Base-by-base conservation (phyloP, 2,113 vertebrate species). In the Anseranas semipalmata region DNA sequence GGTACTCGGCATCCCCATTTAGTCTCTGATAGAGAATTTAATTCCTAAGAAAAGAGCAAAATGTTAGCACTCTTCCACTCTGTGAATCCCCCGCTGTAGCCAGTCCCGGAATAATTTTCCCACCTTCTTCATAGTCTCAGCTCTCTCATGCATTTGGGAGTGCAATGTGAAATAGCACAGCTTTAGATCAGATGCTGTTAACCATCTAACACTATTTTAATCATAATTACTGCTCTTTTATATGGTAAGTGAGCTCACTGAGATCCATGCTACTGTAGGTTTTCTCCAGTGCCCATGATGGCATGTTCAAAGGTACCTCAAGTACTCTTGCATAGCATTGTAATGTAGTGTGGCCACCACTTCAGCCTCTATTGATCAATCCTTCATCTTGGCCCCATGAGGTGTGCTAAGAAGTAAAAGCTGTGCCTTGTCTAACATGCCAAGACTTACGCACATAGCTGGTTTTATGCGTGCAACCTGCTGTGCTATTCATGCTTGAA, bases 401-500 rank as follows among this genome's bases (percentile, higher is more conserved):
- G 72, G 27, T 72, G 79, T 65, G 66, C 83, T 96, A 72, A 87
- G 88, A 86, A 59, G 65, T 92, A 92, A 94, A 96, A 96, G 79
- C 92, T 94, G 85, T 72, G 90, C 72, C 82, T 87, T 93, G 82
- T 92, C 55, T 96, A 56, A 93, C 92, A 20, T 56, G 79, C 59
- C 93, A 90, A 76, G 63, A 84, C 19, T 4, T 81, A 90, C 94
- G 83, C 48, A 75, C 43, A 24, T 53, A 78, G 65, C 83, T 75
- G 41, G 35, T 65, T 96, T 95, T 93, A 92, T 86, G 86, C 88
- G 73, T 90, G 84, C 82, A 91, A 66, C 94, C 84, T 87, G 77
- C 88, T 94, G 95, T 72, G 90, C 84, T 89, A 62, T 92, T 96
- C 90, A 60, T 37, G 90, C 45, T 30, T 92, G 80, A 87, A 93